Percentiles rank a stretch among this genome's conserved stretches.
These are phyloP conservation scores for Mohoua ochrocephala DNA, from an alignment of 2,113 vertebrate genomes.

Conservation along the genomic window DNA sequence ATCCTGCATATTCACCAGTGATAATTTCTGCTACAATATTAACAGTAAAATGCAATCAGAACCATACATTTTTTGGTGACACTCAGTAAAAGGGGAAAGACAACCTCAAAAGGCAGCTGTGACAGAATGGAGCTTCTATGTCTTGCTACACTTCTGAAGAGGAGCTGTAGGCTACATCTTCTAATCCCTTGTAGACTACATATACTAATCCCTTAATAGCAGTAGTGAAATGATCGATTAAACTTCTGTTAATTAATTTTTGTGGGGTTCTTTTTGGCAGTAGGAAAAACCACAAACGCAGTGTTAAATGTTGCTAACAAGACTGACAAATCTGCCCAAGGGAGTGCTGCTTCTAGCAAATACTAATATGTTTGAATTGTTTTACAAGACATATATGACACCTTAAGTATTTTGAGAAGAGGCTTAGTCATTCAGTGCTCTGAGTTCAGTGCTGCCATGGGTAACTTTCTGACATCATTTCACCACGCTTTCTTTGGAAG, in stretches of 20 bases:
- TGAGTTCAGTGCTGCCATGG: background rate
- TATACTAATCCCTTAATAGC: background rate
- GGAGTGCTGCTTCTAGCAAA: background rate
- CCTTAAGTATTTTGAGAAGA: background rate
- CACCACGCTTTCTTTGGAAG: background rate
- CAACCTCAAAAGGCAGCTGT: background rate
- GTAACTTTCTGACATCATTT: background rate
- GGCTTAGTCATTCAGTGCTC: background rate
- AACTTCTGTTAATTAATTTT: background rate
- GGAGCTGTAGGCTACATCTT: background rate
- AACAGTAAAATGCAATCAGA: background rate
- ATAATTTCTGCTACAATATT: background rate
- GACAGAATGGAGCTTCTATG: background rate
- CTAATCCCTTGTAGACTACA: background rate
- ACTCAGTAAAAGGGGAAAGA: background rate
- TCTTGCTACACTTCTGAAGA: background rate
- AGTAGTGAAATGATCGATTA: background rate
- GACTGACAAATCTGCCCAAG: background rate
- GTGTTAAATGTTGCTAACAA: background rate
- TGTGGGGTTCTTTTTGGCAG: background rate
- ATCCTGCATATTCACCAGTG: background rate
- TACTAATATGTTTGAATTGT: background rate
- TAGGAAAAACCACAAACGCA: background rate
- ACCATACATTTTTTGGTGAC: background rate
- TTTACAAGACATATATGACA: background rate